Base-by-base conservation (phyloP, 2,797 vertebrate species). In the Podarcis lilfordi region DNA sequence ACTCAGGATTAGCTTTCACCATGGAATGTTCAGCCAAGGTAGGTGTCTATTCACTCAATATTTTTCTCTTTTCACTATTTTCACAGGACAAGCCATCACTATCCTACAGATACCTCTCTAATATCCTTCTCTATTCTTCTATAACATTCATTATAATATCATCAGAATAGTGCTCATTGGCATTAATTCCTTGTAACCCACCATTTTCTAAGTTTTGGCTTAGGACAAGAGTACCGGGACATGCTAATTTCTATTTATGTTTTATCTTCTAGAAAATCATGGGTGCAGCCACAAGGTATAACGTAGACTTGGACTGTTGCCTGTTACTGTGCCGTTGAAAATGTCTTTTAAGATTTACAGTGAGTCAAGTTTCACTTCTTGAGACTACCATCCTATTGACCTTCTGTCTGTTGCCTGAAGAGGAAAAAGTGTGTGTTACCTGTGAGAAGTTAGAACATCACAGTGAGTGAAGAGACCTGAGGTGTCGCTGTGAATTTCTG, bases 1-100 rank as follows among this genome's bases (percentile, higher is more conserved):
- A 97, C 94, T 98, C 95, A 8, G 98, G 97, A 5, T 95, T 98
- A 93, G 97, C 97, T 87, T 98, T 97, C 95, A 97, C 97, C 82
- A 97, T 97, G 97, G 97, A 98, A 94, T 96, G 97, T 90, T 97
- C 97, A 91, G 97, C 97, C 7, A 89, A 97, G 96, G 97, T 97
- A 94, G 89, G 96, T 89, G 8, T 84, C 37, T 66, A 23, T 43
- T 45, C 21, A 75, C 23, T 75, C 71, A 84, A 1, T 37, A 13
- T 74, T 1, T 82, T 23, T 7, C 4, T 3, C 10, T 80, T 10
- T 61, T 43, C 43, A 43, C 43, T 43, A 43, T 43, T 43, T 43
- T 71, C 3, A 32, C 25, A 59, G 66, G 35, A 9, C 50, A 74
- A 75, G 35, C 27, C 17, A 8, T 84, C 37, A 64, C 10, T 45